Evolutionary conservation across 2,113 vertebrate genomes (phyloP).

Genomic region (Mormoops blainvillei): DNA sequence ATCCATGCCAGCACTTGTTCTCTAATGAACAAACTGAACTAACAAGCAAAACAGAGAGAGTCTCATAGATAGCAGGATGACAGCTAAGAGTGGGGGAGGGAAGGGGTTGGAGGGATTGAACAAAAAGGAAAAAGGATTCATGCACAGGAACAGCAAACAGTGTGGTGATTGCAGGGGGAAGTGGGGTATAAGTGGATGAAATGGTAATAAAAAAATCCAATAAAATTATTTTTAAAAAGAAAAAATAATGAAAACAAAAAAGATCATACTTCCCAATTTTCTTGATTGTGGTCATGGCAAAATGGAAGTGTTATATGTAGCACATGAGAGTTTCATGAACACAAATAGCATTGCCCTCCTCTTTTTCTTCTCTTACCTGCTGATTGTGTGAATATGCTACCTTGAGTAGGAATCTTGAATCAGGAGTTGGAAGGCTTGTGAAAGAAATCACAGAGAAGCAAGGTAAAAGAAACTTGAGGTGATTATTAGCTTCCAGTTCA

Average conservation of each 20-base stretch:
- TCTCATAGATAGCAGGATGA: too few species aligned
- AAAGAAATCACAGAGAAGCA: background rate
- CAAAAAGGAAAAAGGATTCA: too few species aligned
- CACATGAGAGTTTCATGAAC: background rate
- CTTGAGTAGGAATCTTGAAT: background rate
- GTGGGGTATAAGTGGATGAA: too few species aligned
- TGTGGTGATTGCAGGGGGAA: too few species aligned
- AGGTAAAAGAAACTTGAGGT: background rate
- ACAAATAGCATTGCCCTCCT: background rate
- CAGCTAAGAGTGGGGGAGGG: too few species aligned
- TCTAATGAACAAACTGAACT: too few species aligned
- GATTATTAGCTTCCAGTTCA: background rate
- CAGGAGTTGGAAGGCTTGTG: background rate
- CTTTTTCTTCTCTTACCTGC: background rate
- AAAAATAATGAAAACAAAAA: background rate
- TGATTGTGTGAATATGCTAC: background rate
- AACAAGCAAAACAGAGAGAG: too few species aligned
- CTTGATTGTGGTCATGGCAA: background rate
- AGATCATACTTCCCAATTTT: background rate
- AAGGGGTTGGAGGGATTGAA: too few species aligned
- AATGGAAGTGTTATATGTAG: background rate
- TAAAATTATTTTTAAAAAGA: too few species aligned
- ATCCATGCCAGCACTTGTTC: too few species aligned
- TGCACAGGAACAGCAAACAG: too few species aligned
- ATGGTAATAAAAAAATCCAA: too few species aligned